Evolutionary conservation across 1,140 invertebrate species (phyloP), one percentile per base, ranked within the genome.

Genomic region (Sweltsa coloradensis): DNA sequence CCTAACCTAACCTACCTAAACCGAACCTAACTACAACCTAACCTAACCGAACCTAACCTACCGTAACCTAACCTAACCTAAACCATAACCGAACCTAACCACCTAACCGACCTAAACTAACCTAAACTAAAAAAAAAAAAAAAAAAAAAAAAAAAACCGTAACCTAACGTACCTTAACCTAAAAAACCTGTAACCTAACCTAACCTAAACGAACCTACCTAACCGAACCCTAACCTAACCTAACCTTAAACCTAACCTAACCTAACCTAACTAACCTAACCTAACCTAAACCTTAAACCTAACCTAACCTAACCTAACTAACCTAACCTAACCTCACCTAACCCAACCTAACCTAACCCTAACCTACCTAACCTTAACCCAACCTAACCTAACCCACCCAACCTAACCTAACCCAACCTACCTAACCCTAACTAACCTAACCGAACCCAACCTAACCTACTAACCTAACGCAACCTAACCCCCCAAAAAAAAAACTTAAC

Each of bases 251-350:
- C 43, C 47, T 53, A 50, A 54, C 47, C 52, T 53, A 53, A 53
- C 52, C 52, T 53, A 53, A 54, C 51, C 53, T 54, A 46, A n/a
- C 49, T 25, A 9, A 51, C 41, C 48, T 45, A 36, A 48, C n/a
- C n/a, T n/a, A n/a, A n/a, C n/a, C n/a, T n/a, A n/a, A n/a, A n/a
- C 49, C 51, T 47, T 58, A 47, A 66, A 14, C 22, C 25, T 41
- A 36, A 13, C 22, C 41, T 51, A 49, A 52, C 50, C 34, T 47
- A 52, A 55, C 39, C 56, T 42, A 45, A 42, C 41, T 24, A 24
- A n/a, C 11, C 29, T n/a, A n/a, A n/a, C n/a, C n/a, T n/a, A n/a
- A 45, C 29, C 43, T 21, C 36, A 36, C 29, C 43, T 16, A 34
- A 45, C 29, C 43, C 43, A 34, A 45, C 18, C 43, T 21, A 19